Evolutionary conservation across 2,113 vertebrate species (phyloP), one percentile per base, ranked within the genome.

Genomic region (Mesembrinibis cayennensis): DNA sequence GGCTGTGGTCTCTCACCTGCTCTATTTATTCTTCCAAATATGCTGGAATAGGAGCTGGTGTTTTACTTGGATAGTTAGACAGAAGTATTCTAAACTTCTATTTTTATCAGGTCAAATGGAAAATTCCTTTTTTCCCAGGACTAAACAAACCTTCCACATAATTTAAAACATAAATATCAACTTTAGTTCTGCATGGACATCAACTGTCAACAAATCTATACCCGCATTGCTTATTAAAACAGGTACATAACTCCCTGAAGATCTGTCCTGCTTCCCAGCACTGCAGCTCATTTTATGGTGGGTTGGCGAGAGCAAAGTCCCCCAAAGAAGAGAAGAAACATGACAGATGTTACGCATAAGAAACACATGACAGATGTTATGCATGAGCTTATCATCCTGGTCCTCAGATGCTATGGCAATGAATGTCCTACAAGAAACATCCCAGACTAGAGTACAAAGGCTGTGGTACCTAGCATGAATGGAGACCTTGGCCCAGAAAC

Each of bases 51-150:
- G 29, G 73, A 73, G 20, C 16, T 82, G 45, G 6, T 87, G 63
- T 95, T 95, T 95, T 85, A 66, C 70, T 95, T 94, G 74, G 87
- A 71, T 76, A 63, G 66, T 58, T 70, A 76, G 23, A 44, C 26
- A 49, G 36, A 89, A 91, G 34, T 55, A 87, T 72, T 77, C 74
- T 73, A 56, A 89, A 69, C 45, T 96, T 71, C 49, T 79, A 25
- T 91, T 96, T 95, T 92, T 88, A 63, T 93, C 76, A 77, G 9
- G 56, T 95, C 56, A 84, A 89, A 87, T 61, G 29, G 74, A 91
- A 86, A 89, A 82, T 34, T 73, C 18, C 19, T 52, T 36, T 47
- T 89, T 69, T 11, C 11, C 49, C 44, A 63, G n/a, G 44, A 66
- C 42, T 86, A 67, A 95, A 92, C 21, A 90, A 97, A 81, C 3